Evolutionary conservation across 2,797 vertebrate species (phyloP).

Genomic region (Bothrops alternatus): DNA sequence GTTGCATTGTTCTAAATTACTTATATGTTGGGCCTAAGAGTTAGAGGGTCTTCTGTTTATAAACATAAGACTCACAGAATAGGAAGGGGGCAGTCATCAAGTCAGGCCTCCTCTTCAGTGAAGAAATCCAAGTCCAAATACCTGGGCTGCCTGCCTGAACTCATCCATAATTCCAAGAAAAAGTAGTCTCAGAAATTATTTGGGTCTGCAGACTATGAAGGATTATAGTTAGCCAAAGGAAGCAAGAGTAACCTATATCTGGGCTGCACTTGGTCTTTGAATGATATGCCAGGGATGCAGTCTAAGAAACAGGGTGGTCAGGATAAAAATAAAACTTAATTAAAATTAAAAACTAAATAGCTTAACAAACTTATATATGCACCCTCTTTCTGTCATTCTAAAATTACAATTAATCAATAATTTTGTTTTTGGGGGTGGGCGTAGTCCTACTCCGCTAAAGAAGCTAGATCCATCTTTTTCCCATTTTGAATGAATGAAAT

Average conservation of each 20-base stretch:
- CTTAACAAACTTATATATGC: neutral
- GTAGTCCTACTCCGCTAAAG: neutral
- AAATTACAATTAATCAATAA: neutral
- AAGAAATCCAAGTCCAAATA: neutral
- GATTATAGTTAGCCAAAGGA: neutral
- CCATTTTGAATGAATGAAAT: neutral
- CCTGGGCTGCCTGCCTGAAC: neutral
- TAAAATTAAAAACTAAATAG: neutral
- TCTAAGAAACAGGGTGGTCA: neutral
- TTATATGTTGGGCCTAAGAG: neutral
- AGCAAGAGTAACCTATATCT: neutral
- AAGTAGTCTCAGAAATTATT: neutral
- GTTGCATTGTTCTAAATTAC: neutral
- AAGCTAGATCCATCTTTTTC: neutral
- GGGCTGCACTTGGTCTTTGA: neutral
- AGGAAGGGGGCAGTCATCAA: neutral
- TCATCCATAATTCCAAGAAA: neutral
- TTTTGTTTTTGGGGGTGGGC: neutral
- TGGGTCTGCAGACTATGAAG: neutral
- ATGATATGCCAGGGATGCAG: neutral
- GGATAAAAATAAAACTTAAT: neutral
- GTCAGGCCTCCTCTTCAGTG: neutral
- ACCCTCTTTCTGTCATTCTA: neutral
- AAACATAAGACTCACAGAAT: neutral
- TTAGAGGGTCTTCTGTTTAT: neutral